phyloP scores from a whole-genome alignment of 2,113 vertebrate genomes.

The Eonycteris spelaea region DNA sequence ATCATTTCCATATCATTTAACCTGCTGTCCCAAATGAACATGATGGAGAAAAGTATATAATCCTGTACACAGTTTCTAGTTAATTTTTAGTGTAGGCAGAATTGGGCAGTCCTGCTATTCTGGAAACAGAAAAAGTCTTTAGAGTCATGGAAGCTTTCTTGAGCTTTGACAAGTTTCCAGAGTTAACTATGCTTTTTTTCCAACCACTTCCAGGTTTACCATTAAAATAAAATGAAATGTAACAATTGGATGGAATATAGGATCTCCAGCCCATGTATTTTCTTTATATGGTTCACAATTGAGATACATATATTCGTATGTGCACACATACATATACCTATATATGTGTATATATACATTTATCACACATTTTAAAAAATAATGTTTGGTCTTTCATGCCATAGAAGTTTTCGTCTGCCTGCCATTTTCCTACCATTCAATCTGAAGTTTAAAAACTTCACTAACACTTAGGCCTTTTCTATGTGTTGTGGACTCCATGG shows the following conservation, averaged over 20 bases:
- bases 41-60: neutral
- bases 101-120: neutral
- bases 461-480: neutral
- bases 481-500: neutral
- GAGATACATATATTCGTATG: neutral
- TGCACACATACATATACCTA: too few relatives aligned
- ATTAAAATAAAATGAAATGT: conserved; percentile 37
- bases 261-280: neutral
- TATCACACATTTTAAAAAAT: neutral
- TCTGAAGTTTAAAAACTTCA: neutral
- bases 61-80: neutral
- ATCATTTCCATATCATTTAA: neutral
- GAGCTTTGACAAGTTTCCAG: conserved; percentile 23
- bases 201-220: conserved; percentile 41
- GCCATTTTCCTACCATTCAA: neutral
- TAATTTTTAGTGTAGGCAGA: conserved; percentile 7
- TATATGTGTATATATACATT: neutral
- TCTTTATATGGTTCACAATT: neutral
- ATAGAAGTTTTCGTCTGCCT: neutral
- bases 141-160: neutral
- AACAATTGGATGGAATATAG: neutral
- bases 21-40: neutral
- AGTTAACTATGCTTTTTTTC: neutral
- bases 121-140: neutral
- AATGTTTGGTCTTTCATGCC: neutral